A percentile compares a stretch with the other conserved stretches of the same genome.
Conservation (phyloP, 2,113 vertebrate genomes). For the Xiphophorus hellerii region DNA sequence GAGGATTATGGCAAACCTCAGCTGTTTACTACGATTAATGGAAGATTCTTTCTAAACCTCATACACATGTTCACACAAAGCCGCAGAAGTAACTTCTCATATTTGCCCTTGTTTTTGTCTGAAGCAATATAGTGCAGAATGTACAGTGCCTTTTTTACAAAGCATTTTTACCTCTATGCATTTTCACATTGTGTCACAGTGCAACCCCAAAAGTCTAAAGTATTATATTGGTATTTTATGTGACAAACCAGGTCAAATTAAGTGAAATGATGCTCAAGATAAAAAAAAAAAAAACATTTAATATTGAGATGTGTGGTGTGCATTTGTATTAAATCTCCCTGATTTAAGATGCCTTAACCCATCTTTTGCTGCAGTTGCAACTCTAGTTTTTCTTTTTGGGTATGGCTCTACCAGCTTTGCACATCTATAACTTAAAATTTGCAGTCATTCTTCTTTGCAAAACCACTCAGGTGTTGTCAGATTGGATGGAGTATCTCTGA, state of each 20-base stretch:
- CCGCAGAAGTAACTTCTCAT: background rate
- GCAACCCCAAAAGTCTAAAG: background rate
- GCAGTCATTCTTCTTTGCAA: background rate
- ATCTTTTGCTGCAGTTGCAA: background rate
- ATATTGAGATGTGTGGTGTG: background rate
- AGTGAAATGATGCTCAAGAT: background rate
- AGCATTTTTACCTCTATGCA: background rate
- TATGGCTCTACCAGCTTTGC: background rate
- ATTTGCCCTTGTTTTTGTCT: background rate
- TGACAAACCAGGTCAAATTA: background rate
- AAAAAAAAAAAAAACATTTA: no score
- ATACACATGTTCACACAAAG: background rate
- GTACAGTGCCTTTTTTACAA: background rate
- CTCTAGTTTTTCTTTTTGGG: background rate
- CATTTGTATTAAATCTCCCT: background rate
- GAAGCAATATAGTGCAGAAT: background rate
- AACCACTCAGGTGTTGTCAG: background rate
- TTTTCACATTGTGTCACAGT: background rate
- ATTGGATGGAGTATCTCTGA: background rate
- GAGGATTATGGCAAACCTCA: conserved; percentile 17
- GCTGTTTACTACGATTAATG: conserved; percentile 17
- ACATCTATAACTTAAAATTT: background rate
- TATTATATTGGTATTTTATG: background rate
- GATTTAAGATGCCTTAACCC: background rate
- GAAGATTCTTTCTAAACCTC: background rate